Percentiles rank a stretch among this genome's conserved stretches.
These are phyloP conservation scores for Smittia sp. DNA, from an alignment of 2,888 invertebrate genomes.

Conservation along the genomic window DNA sequence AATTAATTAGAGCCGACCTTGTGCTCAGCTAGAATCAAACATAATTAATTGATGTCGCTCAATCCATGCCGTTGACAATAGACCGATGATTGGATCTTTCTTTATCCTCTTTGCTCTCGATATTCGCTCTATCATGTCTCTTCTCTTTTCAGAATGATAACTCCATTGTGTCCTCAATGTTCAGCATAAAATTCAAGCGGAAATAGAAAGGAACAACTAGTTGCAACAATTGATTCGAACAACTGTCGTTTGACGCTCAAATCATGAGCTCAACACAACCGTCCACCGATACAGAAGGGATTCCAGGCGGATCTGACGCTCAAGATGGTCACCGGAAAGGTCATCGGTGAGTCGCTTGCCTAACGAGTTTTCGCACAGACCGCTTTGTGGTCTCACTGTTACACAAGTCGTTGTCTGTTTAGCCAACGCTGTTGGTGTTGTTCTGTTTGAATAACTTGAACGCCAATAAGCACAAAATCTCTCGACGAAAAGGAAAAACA, in stretches of 20 bases:
- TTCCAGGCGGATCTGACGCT: background rate
- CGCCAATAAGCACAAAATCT: no score
- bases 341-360: slow-evolving; percentile 32
- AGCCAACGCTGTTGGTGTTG: no score
- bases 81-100: background rate
- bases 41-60: background rate
- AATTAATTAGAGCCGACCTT: no score
- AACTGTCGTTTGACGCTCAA: background rate
- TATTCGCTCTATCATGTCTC: background rate
- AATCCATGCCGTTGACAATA: background rate
- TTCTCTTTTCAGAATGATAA: background rate
- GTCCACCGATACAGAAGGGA: background rate
- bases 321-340: slow-evolving; percentile 35
- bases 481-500: no score
- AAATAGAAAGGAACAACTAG: background rate
- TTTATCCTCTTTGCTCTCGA: background rate
- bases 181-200: slow-evolving; percentile 31
- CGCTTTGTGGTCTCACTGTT: no score
- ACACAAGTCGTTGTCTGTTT: no score
- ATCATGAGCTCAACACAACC: slow-evolving; percentile 1
- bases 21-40: no score
- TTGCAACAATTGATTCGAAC: background rate
- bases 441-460: background rate
- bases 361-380: background rate
- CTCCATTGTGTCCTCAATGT: slow-evolving; percentile 3